phyloP scores from a whole-genome alignment of 2,113 vertebrate genomes.

The Sceloporus tristichus region DNA sequence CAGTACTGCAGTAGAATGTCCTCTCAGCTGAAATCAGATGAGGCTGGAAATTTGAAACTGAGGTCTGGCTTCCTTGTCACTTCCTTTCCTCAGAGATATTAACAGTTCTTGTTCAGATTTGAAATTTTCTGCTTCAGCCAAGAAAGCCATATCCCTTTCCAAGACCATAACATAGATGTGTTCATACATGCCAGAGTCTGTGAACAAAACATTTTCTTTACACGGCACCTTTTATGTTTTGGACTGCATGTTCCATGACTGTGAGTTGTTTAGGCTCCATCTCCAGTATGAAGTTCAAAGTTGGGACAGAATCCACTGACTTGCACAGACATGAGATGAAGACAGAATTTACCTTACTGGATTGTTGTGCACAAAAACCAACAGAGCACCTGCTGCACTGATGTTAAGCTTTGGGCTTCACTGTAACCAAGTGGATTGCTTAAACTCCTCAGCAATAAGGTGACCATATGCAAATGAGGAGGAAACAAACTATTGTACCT shows the following conservation, averaged over 20 bases:
- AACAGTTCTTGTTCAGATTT: neutral
- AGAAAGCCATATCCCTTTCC: neutral
- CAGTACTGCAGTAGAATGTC: neutral
- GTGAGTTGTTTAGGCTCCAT: neutral
- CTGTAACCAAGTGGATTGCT: neutral
- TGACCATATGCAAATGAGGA: neutral
- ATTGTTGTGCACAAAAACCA: neutral
- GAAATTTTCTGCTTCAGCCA: neutral
- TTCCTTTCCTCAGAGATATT: neutral
- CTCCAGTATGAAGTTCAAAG: neutral
- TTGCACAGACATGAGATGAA: neutral
- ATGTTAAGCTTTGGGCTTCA: neutral
- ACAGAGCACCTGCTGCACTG: neutral
- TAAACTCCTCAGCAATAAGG: neutral
- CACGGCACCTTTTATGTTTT: neutral
- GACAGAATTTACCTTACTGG: neutral
- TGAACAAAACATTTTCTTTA: neutral
- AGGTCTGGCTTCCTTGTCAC: neutral
- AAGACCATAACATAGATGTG: neutral
- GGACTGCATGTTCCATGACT: too few species aligned
- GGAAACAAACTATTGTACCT: neutral
- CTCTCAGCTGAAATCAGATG: neutral
- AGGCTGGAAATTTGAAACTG: conserved; percentile 6
- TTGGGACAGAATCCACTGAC: neutral
- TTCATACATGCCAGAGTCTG: neutral